Evolutionary conservation across 2,888 invertebrate genomes (phyloP).

Genomic region (Thalpophila matura): DNA sequence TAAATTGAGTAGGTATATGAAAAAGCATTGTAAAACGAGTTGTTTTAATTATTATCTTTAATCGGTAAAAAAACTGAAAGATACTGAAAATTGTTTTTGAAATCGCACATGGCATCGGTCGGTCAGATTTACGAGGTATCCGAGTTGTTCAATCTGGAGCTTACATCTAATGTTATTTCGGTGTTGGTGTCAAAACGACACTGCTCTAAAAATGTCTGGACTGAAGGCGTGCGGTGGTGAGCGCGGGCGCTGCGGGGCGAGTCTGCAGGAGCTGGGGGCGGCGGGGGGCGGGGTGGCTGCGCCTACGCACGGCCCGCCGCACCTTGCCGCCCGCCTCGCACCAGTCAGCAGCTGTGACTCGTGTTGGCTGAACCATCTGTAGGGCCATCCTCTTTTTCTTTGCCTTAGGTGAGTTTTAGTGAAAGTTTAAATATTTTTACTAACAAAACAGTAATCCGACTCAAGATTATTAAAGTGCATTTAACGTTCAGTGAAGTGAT

Average conservation of each 20-base stretch:
- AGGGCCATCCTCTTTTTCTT: slow-evolving; percentile 89
- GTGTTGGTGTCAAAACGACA: slow-evolving; percentile 90
- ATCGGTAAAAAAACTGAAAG: slow-evolving; percentile 7
- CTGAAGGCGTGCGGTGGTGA: slow-evolving; percentile 67
- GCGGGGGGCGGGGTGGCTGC: slow-evolving; percentile 70
- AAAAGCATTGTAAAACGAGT: neutral
- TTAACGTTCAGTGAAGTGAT: slow-evolving; percentile 84
- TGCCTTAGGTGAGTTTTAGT: slow-evolving; percentile 88
- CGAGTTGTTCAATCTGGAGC: slow-evolving; percentile 77
- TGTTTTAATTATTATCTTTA: slow-evolving; percentile 21
- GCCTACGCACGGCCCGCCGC: slow-evolving; percentile 86
- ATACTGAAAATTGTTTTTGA: slow-evolving; percentile 54
- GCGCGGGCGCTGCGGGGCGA: slow-evolving; percentile 52
- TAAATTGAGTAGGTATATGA: slow-evolving; percentile 19
- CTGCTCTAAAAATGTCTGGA: slow-evolving; percentile 88
- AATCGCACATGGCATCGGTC: slow-evolving; percentile 64
- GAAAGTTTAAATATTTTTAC: slow-evolving; percentile 71
- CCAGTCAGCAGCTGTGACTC: slow-evolving; percentile 90
- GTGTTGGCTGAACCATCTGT: slow-evolving; percentile 92
- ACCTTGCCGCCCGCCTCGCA: slow-evolving; percentile 88
- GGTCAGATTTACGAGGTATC: slow-evolving; percentile 76
- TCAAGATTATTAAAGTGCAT: slow-evolving; percentile 68
- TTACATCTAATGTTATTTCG: slow-evolving; percentile 87
- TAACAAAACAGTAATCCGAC: slow-evolving; percentile 66
- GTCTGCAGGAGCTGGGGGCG: slow-evolving; percentile 52